Conservation (phyloP, 2,888 invertebrate genomes). For the Drosophila neonasuta region DNA sequence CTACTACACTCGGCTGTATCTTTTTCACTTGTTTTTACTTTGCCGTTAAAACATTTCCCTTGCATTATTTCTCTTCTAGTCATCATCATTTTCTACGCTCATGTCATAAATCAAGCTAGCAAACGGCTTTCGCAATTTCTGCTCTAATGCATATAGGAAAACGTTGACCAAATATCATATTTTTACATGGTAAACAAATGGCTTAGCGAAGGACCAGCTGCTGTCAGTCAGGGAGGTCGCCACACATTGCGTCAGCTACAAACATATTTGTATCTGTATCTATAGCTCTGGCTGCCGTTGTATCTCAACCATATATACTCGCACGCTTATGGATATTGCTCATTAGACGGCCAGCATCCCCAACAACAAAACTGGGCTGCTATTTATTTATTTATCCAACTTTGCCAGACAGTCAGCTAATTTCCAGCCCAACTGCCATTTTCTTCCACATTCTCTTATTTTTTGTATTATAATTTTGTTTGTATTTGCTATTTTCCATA, state of each 20-base stretch:
- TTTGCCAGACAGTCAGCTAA: constrained; percentile 32
- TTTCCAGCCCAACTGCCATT: constrained; percentile 44
- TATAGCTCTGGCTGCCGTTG: constrained; percentile 12
- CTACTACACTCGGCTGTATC: too few relatives aligned
- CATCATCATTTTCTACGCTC: constrained; percentile 17
- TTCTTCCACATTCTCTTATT: constrained; percentile 10
- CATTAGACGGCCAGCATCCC: constrained; percentile 43
- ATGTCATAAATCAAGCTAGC: constrained; percentile 23
- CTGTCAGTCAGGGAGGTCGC: constrained; percentile 29
- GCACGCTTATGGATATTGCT: constrained; percentile 40
- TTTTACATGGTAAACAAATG: constrained; percentile 40
- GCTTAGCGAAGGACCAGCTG: constrained; percentile 36
- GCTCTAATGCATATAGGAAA: constrained; percentile 23
- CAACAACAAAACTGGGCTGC: constrained; percentile 1
- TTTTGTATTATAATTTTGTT: constrained; percentile 14
- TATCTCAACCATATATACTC: constrained; percentile 14
- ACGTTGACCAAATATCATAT: constrained; percentile 23
- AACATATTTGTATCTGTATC: constrained; percentile 15
- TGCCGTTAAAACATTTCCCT: neutral
- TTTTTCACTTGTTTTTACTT: neutral
- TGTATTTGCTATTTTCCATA: constrained; percentile 19
- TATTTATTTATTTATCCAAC: constrained; percentile 43
- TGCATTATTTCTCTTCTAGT: neutral
- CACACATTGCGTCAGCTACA: constrained; percentile 28
- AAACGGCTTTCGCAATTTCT: constrained; percentile 25